A percentile compares a stretch with the other conserved stretches of the same genome.
phyloP scores from a whole-genome alignment of 2,888 invertebrate genomes.

The Eulithis prunata region DNA sequence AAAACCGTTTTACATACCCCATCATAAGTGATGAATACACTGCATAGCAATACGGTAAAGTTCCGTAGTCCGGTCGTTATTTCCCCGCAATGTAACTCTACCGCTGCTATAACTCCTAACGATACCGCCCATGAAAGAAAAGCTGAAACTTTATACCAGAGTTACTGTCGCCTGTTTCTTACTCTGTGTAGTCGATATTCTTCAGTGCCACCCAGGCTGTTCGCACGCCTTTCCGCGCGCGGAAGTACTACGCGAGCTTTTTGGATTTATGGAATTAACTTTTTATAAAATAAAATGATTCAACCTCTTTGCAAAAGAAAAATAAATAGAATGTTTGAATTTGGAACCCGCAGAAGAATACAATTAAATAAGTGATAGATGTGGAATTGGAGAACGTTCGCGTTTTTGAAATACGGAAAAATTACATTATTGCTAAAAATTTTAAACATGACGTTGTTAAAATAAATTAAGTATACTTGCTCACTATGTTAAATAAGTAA shows the following conservation, averaged over 20 bases:
- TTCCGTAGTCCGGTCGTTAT: too few relatives aligned
- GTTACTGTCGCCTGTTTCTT: conserved; percentile 34
- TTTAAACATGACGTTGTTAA: too few relatives aligned
- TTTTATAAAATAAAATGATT: background rate
- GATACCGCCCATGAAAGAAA: conserved; percentile 6
- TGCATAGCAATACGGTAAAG: too few relatives aligned
- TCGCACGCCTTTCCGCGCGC: conserved; percentile 32
- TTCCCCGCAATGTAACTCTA: background rate
- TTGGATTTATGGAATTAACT: conserved; percentile 13
- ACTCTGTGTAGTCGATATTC: conserved; percentile 43
- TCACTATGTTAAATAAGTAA: too few relatives aligned
- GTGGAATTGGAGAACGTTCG: background rate
- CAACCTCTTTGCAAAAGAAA: background rate
- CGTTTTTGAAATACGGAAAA: background rate
- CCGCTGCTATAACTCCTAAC: conserved; percentile 42
- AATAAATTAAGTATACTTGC: too few relatives aligned
- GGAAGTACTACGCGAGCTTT: conserved; percentile 26
- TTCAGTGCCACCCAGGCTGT: conserved; percentile 41
- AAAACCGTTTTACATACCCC: too few relatives aligned
- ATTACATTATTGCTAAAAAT: background rate
- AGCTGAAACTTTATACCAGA: conserved; percentile 3
- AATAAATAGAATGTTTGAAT: background rate
- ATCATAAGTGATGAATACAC: too few relatives aligned
- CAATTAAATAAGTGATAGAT: background rate
- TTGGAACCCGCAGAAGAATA: background rate